Percentiles rank a stretch among this genome's conserved stretches.
phyloP scores from a whole-genome alignment of 2,888 invertebrate species.

The Chrysina gloriosa region DNA sequence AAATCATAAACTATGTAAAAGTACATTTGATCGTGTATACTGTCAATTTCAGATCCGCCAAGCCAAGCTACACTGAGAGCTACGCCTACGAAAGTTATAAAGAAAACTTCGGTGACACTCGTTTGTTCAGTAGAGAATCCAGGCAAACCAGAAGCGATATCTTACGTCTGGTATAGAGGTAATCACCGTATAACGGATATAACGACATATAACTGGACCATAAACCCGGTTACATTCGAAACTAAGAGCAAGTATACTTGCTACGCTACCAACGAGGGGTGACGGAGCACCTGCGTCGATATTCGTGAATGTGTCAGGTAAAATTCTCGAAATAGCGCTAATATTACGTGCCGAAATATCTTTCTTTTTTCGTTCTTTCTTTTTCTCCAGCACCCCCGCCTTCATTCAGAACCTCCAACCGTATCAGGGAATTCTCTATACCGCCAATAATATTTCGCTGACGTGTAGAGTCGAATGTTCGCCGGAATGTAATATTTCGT shows the following conservation, averaged over 20 bases:
- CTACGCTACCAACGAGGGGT: constrained; percentile 86
- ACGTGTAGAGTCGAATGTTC: constrained; percentile 92
- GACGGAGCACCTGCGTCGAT: constrained; percentile 77
- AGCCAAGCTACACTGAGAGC: constrained; percentile 83
- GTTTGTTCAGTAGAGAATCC: constrained; percentile 85
- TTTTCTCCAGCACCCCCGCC: constrained; percentile 78
- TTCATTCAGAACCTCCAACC: constrained; percentile 87
- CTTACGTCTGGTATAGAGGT: constrained; percentile 85
- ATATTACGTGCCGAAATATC: constrained; percentile 52
- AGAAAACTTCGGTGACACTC: constrained; percentile 84
- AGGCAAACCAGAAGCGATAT: constrained; percentile 81
- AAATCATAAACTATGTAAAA: constrained; percentile 56
- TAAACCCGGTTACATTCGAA: constrained; percentile 85
- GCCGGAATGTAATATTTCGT: constrained; percentile 85
- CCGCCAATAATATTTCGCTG: constrained; percentile 75
- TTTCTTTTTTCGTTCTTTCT: neutral
- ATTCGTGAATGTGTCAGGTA: constrained; percentile 78
- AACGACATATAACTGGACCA: constrained; percentile 80
- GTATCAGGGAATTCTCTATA: constrained; percentile 84
- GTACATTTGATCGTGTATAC: neutral
- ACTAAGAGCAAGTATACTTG: constrained; percentile 92
- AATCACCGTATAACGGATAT: constrained; percentile 80
- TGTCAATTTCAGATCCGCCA: constrained; percentile 77
- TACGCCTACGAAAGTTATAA: constrained; percentile 81
- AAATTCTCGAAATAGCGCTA: neutral